These are phyloP conservation scores for Acipenser oxyrinchus DNA, from an alignment of 2,797 vertebrate genomes.

Conservation along the genomic window DNA sequence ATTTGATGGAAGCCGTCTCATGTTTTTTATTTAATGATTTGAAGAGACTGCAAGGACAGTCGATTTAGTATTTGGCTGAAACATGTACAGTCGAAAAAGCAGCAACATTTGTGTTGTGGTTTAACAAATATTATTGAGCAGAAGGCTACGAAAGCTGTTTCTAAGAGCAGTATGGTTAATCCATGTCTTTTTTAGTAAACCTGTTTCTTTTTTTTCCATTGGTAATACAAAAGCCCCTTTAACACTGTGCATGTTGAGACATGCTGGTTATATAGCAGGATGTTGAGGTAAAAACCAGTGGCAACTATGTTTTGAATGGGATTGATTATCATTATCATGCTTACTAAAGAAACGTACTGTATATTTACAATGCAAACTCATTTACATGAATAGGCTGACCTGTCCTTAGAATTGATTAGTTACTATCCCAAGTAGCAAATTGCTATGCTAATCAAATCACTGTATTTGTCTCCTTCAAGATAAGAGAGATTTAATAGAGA, in stretches of 20 bases:
- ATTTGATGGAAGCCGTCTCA: no score
- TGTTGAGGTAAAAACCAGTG: constrained; percentile 14
- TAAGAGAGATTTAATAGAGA: constrained; percentile 69
- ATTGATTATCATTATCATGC: constrained; percentile 42
- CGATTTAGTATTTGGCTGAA: no score
- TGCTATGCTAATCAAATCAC: constrained; percentile 56
- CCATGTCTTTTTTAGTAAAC: no score
- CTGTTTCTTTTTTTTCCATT: no score
- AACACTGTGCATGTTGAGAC: background rate
- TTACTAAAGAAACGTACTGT: constrained; percentile 39
- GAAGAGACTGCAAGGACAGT: no score
- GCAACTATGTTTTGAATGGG: constrained; percentile 24
- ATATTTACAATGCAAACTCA: constrained; percentile 39
- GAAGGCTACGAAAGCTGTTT: no score
- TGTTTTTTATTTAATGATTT: no score
- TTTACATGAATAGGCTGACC: constrained; percentile 50
- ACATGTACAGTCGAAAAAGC: no score
- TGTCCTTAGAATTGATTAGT: constrained; percentile 51
- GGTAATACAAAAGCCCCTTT: no score
- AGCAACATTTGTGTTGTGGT: no score
- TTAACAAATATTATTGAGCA: no score
- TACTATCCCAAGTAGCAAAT: constrained; percentile 48
- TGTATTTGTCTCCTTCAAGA: constrained; percentile 38
- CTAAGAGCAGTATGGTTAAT: no score
- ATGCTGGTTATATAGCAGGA: background rate